Conservation (phyloP, 1,140 invertebrate genomes). For the Neotoxoptera formosana region DNA sequence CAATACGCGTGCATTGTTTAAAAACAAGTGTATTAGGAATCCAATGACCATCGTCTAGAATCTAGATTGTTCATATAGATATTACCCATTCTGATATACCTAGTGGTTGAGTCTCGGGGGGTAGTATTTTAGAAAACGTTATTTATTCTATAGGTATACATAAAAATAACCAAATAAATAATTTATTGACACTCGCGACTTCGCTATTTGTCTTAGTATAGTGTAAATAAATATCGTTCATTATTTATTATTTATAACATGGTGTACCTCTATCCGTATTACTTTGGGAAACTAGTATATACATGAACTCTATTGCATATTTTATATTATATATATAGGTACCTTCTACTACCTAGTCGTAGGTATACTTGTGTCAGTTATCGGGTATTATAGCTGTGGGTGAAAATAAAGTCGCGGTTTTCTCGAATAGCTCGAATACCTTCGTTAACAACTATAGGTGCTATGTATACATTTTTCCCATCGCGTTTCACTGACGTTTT, state of each 20-base stretch:
- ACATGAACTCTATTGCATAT: not conserved
- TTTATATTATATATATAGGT: not conserved
- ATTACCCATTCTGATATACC: not conserved
- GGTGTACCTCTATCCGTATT: not conserved
- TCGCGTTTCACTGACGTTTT: not conserved
- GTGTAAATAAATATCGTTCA: not conserved
- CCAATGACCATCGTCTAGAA: not conserved
- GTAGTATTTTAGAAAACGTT: not conserved
- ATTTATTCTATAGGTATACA: not conserved
- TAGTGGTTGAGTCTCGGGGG: not conserved
- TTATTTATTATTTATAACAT: not conserved
- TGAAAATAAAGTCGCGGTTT: not conserved
- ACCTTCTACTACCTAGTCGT: not conserved
- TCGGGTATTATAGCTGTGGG: not conserved
- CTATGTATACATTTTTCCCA: not conserved
- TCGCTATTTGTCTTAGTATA: not conserved
- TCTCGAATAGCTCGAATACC: not conserved
- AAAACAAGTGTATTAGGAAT: not conserved
- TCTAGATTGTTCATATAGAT: not conserved
- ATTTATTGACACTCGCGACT: not conserved
- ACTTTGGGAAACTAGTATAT: not conserved
- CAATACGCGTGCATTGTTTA: not conserved
- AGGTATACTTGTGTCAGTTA: not conserved
- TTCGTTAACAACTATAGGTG: too few species aligned
- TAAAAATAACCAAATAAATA: not conserved